A percentile compares a stretch with the other conserved stretches of the same genome.
Evolutionary conservation across 2,888 invertebrate genomes (phyloP).

Genomic region (Cerastis rubricosa): DNA sequence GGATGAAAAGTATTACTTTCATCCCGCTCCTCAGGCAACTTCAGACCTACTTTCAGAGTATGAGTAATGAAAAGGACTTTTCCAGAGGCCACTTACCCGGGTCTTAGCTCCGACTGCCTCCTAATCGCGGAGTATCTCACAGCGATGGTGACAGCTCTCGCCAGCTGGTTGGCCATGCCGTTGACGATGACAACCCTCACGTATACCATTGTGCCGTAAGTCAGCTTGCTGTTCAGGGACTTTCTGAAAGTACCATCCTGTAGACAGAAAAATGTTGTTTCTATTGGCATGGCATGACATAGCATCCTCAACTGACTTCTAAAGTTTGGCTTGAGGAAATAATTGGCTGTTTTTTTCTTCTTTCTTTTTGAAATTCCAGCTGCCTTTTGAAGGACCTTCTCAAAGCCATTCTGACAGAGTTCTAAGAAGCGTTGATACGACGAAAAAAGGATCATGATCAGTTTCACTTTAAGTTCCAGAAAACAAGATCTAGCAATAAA

Average conservation of each 20-base stretch:
- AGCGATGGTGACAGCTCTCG: conserved; percentile 96
- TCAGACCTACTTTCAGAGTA: too few relatives aligned
- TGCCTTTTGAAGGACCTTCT: background rate
- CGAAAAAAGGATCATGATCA: background rate
- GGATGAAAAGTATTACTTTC: too few relatives aligned
- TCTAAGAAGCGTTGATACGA: background rate
- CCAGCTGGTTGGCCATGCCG: conserved; percentile 93
- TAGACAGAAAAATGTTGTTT: conserved; percentile 42
- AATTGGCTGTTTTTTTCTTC: too few relatives aligned
- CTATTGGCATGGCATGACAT: background rate
- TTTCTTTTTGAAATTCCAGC: background rate
- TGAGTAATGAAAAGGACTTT: too few relatives aligned
- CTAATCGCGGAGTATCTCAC: conserved; percentile 97
- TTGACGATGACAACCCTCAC: conserved; percentile 95
- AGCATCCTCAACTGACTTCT: background rate
- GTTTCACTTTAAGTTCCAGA: background rate
- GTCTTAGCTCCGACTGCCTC: conserved; percentile 95
- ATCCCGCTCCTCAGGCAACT: too few relatives aligned
- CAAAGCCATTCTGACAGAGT: background rate
- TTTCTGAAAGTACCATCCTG: conserved; percentile 96
- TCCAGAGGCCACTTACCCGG: conserved; percentile 90
- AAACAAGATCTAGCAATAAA: background rate
- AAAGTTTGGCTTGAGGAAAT: background rate
- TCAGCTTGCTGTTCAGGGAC: conserved; percentile 94
- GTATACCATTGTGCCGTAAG: conserved; percentile 98